A percentile compares a stretch with the other conserved stretches of the same genome.
phyloP scores from a whole-genome alignment of 2,888 invertebrate species.

The Gastracanthus pulcherrimus region DNA sequence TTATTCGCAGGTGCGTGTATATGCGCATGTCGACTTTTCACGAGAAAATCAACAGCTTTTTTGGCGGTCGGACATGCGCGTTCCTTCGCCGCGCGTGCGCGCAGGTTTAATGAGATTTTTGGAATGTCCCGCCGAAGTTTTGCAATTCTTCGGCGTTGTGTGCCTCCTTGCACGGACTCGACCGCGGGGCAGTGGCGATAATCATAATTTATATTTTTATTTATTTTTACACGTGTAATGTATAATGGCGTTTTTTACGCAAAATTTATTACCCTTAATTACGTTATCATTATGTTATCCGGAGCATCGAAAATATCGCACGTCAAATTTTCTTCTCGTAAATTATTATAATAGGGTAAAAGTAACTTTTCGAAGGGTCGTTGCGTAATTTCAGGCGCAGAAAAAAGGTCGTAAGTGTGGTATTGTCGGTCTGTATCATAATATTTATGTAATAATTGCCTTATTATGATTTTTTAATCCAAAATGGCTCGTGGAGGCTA shows the following conservation, averaged over 20 bases:
- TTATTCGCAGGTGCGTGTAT: conserved; percentile 3
- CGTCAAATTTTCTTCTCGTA: neutral
- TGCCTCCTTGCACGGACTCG: neutral
- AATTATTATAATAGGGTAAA: conserved; percentile 8
- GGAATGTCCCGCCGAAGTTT: conserved; percentile 29
- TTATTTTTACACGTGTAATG: neutral
- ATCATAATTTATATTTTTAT: conserved; percentile 9
- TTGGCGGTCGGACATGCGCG: neutral
- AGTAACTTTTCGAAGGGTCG: neutral
- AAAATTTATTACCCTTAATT: conserved; percentile 6
- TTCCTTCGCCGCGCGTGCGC: neutral
- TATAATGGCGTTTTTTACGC: conserved; percentile 8
- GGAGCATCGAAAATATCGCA: neutral
- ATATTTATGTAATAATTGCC: neutral
- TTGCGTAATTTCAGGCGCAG: neutral
- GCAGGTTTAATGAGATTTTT: conserved; percentile 44
- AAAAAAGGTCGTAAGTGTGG: neutral
- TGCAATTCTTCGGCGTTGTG: conserved; percentile 18
- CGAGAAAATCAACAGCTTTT: conserved; percentile 15
- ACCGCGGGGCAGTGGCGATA: neutral
- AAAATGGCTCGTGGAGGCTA: neutral
- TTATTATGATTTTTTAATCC: neutral
- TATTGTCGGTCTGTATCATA: neutral
- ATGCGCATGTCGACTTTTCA: conserved; percentile 7
- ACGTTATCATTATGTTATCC: conserved; percentile 15